These are phyloP conservation scores for Entomyzon cyanotis DNA, from an alignment of 2,113 vertebrate species.

Conservation along the genomic window DNA sequence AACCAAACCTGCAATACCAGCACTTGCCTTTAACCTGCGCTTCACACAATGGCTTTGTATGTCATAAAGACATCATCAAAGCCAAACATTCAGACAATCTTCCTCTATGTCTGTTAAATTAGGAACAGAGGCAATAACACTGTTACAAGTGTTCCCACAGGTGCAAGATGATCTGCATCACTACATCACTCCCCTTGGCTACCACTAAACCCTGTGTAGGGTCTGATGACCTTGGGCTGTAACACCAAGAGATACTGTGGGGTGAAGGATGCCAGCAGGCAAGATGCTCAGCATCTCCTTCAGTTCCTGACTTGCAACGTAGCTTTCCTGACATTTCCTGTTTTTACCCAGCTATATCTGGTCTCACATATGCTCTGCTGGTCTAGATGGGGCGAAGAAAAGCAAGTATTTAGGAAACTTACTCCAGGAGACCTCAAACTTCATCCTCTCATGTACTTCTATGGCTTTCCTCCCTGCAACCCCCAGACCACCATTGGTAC, in stretches of 20 bases:
- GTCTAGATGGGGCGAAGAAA: background rate
- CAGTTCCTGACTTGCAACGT: background rate
- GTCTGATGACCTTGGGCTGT: background rate
- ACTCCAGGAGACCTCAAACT: background rate
- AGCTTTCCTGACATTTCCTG: background rate
- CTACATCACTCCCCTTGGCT: background rate
- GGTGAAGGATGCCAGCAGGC: background rate
- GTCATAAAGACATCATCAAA: background rate
- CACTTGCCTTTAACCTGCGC: background rate
- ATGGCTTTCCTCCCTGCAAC: rapidly evolving
- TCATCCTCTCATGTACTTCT: background rate
- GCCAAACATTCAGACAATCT: background rate
- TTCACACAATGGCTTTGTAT: background rate
- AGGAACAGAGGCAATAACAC: background rate
- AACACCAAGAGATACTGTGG: background rate
- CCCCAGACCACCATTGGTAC: background rate
- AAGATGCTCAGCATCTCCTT: background rate
- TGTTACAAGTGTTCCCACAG: background rate
- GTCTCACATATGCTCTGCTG: background rate
- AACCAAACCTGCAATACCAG: background rate
- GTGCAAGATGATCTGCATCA: background rate
- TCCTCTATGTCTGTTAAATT: background rate
- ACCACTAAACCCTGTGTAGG: background rate
- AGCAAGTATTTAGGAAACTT: background rate
- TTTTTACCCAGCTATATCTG: background rate